Evolutionary conservation across 2,888 invertebrate genomes (phyloP).

Genomic region (Nymphalis c-album): DNA sequence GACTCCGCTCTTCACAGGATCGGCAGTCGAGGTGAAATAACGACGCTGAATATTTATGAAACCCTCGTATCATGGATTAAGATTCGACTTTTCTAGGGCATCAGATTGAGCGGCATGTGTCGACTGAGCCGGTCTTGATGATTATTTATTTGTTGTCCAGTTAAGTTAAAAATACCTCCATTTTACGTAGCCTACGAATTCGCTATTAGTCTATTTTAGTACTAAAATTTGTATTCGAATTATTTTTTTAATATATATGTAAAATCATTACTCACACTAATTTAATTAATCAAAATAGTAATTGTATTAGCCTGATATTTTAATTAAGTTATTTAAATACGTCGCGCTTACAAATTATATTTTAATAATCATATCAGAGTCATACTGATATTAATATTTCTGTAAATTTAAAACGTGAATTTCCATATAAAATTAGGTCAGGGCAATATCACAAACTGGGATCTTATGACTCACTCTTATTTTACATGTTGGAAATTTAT

Average conservation of each 20-base stretch:
- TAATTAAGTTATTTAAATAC: constrained; percentile 9
- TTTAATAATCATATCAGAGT: background rate
- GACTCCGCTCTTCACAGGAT: constrained; percentile 62
- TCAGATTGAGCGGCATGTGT: constrained; percentile 39
- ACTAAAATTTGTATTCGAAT: no score
- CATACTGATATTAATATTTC: no score
- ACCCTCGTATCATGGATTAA: constrained; percentile 72
- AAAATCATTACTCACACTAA: background rate
- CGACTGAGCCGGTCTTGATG: background rate
- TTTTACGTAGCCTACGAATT: no score
- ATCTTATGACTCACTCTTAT: no score
- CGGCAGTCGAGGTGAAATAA: constrained; percentile 78
- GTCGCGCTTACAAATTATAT: background rate
- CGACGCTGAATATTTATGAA: constrained; percentile 79
- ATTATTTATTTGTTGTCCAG: constrained; percentile 2
- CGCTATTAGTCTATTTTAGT: no score
- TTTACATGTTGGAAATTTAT: no score
- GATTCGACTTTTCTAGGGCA: constrained; percentile 75
- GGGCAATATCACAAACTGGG: no score
- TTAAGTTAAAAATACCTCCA: background rate
- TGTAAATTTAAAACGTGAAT: no score
- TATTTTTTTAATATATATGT: background rate
- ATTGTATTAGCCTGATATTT: constrained; percentile 5
- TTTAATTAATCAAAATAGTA: constrained; percentile 1
- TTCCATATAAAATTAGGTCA: no score